Base-by-base conservation (phyloP, 2,113 vertebrate genomes). In the Oceanites oceanicus region DNA sequence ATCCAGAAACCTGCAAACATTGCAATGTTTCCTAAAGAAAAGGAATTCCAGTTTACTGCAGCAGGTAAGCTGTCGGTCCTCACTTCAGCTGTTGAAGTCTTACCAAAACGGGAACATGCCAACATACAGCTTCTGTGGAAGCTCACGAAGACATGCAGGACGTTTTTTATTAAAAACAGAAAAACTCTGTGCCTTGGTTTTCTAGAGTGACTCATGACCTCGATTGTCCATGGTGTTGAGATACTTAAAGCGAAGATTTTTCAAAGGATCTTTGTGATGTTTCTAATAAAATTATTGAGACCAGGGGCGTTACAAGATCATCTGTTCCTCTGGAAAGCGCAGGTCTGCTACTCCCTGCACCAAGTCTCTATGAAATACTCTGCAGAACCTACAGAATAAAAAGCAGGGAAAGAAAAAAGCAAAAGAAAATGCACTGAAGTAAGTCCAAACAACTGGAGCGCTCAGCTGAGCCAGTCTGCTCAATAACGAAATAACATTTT, bases 141-240 rank as follows among this genome's bases (percentile, higher is more conserved):
- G 44, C 55, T 53, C 44, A 15, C 26, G 7, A 13, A 47, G 45
- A 17, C 15, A 11, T 3, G 18, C 42, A 22, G 75, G 25, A 58
- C 4, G 2, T 42, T 15, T 38, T 42, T 56, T 34, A 47, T 15
- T 36, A 53, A 52, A 66, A 53, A 36, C 6, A 56, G 7, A 49
- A 42, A 65, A 50, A 4, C 16, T 13, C 12, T 2, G 18, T 22
- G 8, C 22, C 22, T 13, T 63, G 27, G 25, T n/a, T 74, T 81
- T 77, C 77, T 53, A 13, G 59, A 36, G 34, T 5, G 13, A 55
- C 21, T 32, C 23, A 12, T 52, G 53, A 12, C 16, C 47, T 63
- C 5, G 1, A 11, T 26, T 8, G 2, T 9, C 40, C 52, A 3
- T 5, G 18, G 47, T 26, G 30, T 1, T 32, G 36, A 68, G 23